Evolutionary conservation across 2,797 vertebrate genomes (phyloP), one percentile per base, ranked within the genome.

Genomic region (Pseudopleuronectes americanus): DNA sequence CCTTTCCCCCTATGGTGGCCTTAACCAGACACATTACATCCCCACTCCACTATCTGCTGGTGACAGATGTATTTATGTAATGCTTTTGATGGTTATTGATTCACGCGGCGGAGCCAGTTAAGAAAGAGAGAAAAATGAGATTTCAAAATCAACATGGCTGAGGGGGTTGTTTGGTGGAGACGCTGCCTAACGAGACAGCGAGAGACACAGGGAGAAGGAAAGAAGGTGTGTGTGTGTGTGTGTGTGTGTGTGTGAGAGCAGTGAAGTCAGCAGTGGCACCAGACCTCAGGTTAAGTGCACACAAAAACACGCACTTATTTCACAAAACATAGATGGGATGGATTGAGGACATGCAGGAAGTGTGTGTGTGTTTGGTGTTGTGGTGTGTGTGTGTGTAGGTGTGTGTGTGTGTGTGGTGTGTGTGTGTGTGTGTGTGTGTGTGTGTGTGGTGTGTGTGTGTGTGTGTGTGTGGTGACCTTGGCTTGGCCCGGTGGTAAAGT

Each of bases 31-130:
- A 82, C 82, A 72, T 91, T 89, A 88, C 90, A 91, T 90, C 88
- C 72, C 83, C 77, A 71, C 70, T 76, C 84, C 68, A 78, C 90
- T 91, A 91, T 92, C 90, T 87, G 80, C 79, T 74, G 9, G 75
- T 94, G 93, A 95, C 93, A 93, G 91, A 94, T 93, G 93, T 90
- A 91, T 93, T 92, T 87, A 92, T 91, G 87, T 91, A 93, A 93
- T 89, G 87, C 69, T 91, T 93, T 90, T 93, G 93, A 95, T 90
- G 86, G 91, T 31, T 94, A 94, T 94, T 85, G 94, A 94, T 94
- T 91, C 83, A 67, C 82, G 65, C 76, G 21, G 90, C 86, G 59
- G 80, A 87, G 89, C 86, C 86, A 76, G 84, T 92, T 93, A 91
- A 89, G 90, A 91, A 91, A 86, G 61, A 33, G 77, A 92, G 92